phyloP scores from a whole-genome alignment of 2,888 invertebrate genomes.

The Athripsodes cinereus region DNA sequence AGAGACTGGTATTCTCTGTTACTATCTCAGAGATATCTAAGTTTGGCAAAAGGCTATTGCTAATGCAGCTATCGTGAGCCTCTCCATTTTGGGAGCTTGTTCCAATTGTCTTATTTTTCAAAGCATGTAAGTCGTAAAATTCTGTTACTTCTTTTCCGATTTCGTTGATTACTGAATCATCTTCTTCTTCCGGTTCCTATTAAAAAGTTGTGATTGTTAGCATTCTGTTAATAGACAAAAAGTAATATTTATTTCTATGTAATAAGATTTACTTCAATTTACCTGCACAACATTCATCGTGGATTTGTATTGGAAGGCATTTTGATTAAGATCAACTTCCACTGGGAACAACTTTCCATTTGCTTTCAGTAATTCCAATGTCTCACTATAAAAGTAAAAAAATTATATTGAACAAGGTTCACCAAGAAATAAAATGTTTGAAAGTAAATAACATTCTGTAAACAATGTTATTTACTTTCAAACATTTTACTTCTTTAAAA shows the following conservation, averaged over 20 bases:
- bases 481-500: too few species aligned
- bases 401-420: too few species aligned
- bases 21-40: constrained; percentile 31
- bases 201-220: background rate
- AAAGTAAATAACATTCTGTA: background rate
- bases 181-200: constrained; percentile 48
- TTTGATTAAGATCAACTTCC: constrained; percentile 89
- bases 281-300: constrained; percentile 48
- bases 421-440: too few species aligned
- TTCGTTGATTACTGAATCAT: constrained; percentile 48
- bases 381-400: constrained; percentile 69
- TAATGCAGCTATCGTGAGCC: constrained; percentile 36
- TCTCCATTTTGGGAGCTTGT: constrained; percentile 13
- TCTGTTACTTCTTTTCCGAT: constrained; percentile 45
- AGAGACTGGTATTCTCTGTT: constrained; percentile 40
- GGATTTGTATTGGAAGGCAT: constrained; percentile 86
- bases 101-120: constrained; percentile 31
- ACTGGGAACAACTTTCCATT: constrained; percentile 82
- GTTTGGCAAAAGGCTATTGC: constrained; percentile 39
- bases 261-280: background rate
- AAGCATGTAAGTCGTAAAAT: constrained; percentile 43
- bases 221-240: background rate
- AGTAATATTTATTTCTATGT: too few species aligned
- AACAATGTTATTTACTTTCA: background rate
- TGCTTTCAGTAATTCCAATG: constrained; percentile 69